Evolutionary conservation across 1,140 invertebrate species (phyloP).

Genomic region (Acarapis woodi): DNA sequence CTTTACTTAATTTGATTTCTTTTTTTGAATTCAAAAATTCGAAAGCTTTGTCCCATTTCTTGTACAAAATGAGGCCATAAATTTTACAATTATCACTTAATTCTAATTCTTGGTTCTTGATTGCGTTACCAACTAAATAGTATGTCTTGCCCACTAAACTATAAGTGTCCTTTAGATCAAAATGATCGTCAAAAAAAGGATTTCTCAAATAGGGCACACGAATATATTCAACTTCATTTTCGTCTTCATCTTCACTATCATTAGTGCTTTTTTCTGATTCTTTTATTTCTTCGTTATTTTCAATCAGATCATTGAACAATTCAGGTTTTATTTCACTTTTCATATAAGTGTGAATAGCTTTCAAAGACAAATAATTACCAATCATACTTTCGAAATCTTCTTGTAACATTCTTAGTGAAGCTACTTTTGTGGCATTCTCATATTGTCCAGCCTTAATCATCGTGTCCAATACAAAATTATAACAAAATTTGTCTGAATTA

Average conservation of each 20-base stretch:
- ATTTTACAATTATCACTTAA: constrained; percentile 32
- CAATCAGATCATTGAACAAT: constrained; percentile 11
- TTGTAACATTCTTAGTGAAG: constrained; percentile 51
- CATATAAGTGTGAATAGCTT: constrained; percentile 41
- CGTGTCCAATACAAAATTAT: constrained; percentile 49
- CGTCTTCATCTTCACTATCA: constrained; percentile 24
- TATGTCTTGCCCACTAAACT: constrained; percentile 48
- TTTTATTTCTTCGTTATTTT: not conserved
- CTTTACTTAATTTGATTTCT: constrained; percentile 1
- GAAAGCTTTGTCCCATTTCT: constrained; percentile 30
- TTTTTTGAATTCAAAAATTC: constrained; percentile 17
- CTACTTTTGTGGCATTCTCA: constrained; percentile 36
- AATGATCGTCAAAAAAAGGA: constrained; percentile 52
- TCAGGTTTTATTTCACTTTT: constrained; percentile 15
- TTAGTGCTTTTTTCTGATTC: constrained; percentile 15
- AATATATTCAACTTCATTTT: constrained; percentile 13
- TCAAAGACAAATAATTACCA: constrained; percentile 32
- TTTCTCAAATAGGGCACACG: constrained; percentile 46
- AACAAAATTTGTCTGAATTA: constrained; percentile 41
- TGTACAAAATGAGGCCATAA: constrained; percentile 24
- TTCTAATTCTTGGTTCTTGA: constrained; percentile 20
- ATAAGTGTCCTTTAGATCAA: constrained; percentile 36
- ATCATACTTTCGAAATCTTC: constrained; percentile 49
- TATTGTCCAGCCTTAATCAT: constrained; percentile 34
- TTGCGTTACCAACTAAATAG: constrained; percentile 23